phyloP scores from a whole-genome alignment of 2,113 vertebrate species.

The Cyanoderma ruficeps region DNA sequence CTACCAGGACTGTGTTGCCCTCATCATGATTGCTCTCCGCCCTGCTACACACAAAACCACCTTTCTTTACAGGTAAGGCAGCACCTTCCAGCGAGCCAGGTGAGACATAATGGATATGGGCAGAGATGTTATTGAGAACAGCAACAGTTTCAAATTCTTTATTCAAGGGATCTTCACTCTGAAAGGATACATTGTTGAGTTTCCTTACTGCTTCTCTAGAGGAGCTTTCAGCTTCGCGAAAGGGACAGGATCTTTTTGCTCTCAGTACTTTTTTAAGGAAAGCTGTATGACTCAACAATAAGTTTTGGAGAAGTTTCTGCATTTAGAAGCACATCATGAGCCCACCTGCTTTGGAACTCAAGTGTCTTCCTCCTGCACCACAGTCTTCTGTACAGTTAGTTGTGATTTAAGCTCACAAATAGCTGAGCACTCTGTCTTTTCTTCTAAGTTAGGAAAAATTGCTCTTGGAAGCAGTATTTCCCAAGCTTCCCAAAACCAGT shows the following conservation, averaged over 20 bases:
- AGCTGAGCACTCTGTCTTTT: neutral
- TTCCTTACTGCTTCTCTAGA: slow-evolving; percentile 12
- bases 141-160: slow-evolving; percentile 45
- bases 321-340: slow-evolving; percentile 40
- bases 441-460: slow-evolving; percentile 61
- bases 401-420: neutral
- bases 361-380: slow-evolving; percentile 28
- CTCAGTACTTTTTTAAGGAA: slow-evolving; percentile 43
- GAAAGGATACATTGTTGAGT: slow-evolving; percentile 35
- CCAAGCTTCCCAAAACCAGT: slow-evolving; percentile 59
- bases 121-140: slow-evolving; percentile 11
- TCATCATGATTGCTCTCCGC: slow-evolving; percentile 39
- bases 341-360: slow-evolving; percentile 44
- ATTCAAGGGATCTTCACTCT: slow-evolving; percentile 39
- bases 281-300: neutral
- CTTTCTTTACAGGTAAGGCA: slow-evolving; percentile 63
- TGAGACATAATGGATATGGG: slow-evolving; percentile 8
- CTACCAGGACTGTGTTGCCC: slow-evolving; percentile 50
- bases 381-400: slow-evolving; percentile 5
- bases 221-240: neutral
- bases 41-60: neutral
- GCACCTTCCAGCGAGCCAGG: slow-evolving; percentile 5
- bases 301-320: slow-evolving; percentile 14
- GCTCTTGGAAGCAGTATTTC: slow-evolving; percentile 64
- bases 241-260: neutral